These are phyloP conservation scores for Leucoraja ocellata DNA, from an alignment of 2,797 vertebrate species.

Conservation along the genomic window DNA sequence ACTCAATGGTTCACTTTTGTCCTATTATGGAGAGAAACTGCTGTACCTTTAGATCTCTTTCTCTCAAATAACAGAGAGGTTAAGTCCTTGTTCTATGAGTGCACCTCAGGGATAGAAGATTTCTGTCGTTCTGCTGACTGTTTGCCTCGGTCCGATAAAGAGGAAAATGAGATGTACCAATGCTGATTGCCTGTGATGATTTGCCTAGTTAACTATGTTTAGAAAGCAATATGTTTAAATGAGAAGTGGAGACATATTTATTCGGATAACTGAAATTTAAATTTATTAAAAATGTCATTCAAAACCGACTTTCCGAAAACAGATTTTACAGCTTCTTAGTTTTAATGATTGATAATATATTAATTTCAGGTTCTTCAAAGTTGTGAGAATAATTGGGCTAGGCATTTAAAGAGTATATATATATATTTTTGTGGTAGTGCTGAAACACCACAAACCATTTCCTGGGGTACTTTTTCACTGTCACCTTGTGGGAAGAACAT, in stretches of 20 bases:
- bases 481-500: not conserved
- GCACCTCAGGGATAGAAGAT: no score
- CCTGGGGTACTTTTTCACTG: not conserved
- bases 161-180: not conserved
- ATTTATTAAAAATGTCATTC: not conserved
- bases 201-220: not conserved
- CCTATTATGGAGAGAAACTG: not conserved
- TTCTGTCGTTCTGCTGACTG: not conserved
- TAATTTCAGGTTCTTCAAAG: not conserved
- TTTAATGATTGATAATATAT: no score
- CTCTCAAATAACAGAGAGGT: not conserved
- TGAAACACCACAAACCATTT: not conserved
- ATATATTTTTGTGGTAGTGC: no score
- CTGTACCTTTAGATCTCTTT: not conserved
- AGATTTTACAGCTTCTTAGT: not conserved
- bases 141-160: no score
- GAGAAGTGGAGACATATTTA: not conserved
- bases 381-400: not conserved
- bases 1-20: not conserved
- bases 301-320: not conserved
- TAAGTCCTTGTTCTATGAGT: not conserved
- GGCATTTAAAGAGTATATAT: not conserved
- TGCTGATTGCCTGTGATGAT: not conserved
- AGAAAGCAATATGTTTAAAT: not conserved
- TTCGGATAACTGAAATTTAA: not conserved